These are phyloP conservation scores for Drosophila nr. medialis DNA, from an alignment of 2,888 invertebrate species.

Conservation along the genomic window DNA sequence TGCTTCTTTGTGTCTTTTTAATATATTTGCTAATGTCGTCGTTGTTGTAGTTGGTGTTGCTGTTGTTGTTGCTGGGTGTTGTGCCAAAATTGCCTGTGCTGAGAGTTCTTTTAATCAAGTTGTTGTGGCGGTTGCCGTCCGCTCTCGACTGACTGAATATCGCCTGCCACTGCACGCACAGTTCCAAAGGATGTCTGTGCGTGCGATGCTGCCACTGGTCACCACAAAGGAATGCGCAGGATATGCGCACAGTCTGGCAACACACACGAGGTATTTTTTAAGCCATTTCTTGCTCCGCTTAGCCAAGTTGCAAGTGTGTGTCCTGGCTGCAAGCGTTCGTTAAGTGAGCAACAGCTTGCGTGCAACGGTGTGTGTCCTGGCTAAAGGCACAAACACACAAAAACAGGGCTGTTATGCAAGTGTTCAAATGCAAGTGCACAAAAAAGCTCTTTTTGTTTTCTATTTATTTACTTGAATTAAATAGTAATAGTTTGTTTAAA, in stretches of 20 bases:
- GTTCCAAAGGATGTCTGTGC: constrained; percentile 20
- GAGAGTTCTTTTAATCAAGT: constrained; percentile 33
- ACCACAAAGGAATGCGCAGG: constrained; percentile 37
- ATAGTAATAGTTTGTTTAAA: neutral
- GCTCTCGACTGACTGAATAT: constrained; percentile 55
- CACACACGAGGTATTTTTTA: neutral
- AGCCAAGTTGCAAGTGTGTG: constrained; percentile 4
- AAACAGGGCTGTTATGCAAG: constrained; percentile 33
- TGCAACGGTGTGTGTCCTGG: neutral
- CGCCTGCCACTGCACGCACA: constrained; percentile 40
- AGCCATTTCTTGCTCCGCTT: constrained; percentile 1
- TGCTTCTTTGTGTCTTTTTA: neutral
- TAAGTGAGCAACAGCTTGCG: constrained; percentile 1
- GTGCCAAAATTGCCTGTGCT: constrained; percentile 20
- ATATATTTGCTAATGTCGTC: constrained; percentile 6
- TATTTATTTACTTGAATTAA: neutral
- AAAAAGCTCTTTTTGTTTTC: neutral
- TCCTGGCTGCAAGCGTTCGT: constrained; percentile 3
- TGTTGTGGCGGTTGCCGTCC: constrained; percentile 62
- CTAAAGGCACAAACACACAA: neutral
- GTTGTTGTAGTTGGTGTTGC: constrained; percentile 5
- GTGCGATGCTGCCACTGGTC: constrained; percentile 37
- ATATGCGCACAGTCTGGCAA: constrained; percentile 40
- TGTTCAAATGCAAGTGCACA: neutral
- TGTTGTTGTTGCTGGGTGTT: constrained; percentile 11